These are phyloP conservation scores for Porites rus DNA, from an alignment of 92 coral and sea anemone genomes.

Conservation along the genomic window DNA sequence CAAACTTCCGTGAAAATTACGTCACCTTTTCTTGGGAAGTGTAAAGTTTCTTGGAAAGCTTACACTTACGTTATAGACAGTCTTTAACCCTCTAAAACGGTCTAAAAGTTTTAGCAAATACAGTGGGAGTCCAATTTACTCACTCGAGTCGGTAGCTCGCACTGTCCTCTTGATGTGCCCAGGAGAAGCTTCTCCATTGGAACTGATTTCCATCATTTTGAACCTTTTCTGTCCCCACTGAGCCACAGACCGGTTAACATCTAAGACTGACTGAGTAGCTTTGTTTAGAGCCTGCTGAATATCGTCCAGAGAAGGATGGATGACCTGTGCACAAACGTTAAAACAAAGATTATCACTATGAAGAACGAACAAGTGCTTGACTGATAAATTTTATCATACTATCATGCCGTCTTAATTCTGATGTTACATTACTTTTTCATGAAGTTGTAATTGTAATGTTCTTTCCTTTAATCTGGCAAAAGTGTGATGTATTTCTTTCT, in stretches of 20 bases:
- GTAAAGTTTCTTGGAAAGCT: background rate
- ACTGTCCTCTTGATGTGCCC: constrained; percentile 78
- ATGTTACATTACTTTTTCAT: too few species aligned
- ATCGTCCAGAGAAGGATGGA: constrained; percentile 85
- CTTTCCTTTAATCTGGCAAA: too few species aligned
- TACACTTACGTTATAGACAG: too few species aligned
- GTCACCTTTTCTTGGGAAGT: background rate
- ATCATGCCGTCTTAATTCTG: too few species aligned
- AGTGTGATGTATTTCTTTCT: too few species aligned
- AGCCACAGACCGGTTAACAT: constrained; percentile 87
- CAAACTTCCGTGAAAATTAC: too few species aligned
- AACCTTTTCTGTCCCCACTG: constrained; percentile 94
- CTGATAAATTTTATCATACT: too few species aligned
- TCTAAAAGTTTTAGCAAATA: background rate
- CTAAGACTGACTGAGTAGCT: constrained; percentile 79
- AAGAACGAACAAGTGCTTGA: too few species aligned
- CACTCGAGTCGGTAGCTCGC: constrained; percentile 84
- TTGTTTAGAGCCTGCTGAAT: constrained; percentile 87
- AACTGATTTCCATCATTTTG: constrained; percentile 59
- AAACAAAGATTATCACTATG: background rate
- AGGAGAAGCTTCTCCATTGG: constrained; percentile 47
- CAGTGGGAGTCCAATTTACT: background rate
- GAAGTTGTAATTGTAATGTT: too few species aligned
- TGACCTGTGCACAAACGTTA: constrained; percentile 51
- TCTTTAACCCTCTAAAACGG: background rate